Evolutionary conservation across 1,140 invertebrate genomes (phyloP).

Genomic region (Cepaea nemoralis): DNA sequence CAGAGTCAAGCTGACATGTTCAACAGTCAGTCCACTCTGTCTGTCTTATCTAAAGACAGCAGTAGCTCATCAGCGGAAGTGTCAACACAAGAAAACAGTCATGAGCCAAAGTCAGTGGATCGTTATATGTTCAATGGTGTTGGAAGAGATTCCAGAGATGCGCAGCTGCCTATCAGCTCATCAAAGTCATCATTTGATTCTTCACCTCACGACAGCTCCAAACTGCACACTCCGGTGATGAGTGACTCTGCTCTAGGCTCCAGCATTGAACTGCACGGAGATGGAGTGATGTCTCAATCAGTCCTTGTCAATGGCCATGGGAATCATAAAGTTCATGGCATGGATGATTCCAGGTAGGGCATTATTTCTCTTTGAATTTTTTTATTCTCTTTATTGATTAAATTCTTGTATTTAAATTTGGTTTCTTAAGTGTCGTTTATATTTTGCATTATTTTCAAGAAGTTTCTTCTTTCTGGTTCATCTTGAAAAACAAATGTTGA

Average conservation of each 20-base stretch:
- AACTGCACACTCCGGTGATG: background rate
- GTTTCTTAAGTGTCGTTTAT: too few species aligned
- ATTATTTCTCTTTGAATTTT: too few species aligned
- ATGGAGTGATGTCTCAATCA: conserved; percentile 25
- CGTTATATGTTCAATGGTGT: conserved; percentile 32
- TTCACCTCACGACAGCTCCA: conserved; percentile 9
- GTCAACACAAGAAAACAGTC: conserved; percentile 18
- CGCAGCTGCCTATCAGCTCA: background rate
- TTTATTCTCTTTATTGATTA: too few species aligned
- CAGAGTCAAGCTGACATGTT: background rate
- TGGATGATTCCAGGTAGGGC: conserved; percentile 38
- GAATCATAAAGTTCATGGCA: background rate
- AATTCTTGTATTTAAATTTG: too few species aligned
- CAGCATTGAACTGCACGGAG: conserved; percentile 20
- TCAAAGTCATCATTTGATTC: conserved; percentile 19
- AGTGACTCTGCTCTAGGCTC: conserved; percentile 33
- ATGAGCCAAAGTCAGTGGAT: conserved; percentile 39
- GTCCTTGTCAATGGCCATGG: conserved; percentile 14
- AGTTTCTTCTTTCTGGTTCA: too few species aligned
- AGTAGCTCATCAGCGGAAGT: conserved; percentile 30
- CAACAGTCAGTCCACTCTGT: background rate
- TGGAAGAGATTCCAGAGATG: conserved; percentile 9
- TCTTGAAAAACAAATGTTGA: too few species aligned
- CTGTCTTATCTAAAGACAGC: background rate
- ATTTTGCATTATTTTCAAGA: too few species aligned